Evolutionary conservation across 2,113 vertebrate genomes (phyloP).

Genomic region (Connochaetes taurinus): DNA sequence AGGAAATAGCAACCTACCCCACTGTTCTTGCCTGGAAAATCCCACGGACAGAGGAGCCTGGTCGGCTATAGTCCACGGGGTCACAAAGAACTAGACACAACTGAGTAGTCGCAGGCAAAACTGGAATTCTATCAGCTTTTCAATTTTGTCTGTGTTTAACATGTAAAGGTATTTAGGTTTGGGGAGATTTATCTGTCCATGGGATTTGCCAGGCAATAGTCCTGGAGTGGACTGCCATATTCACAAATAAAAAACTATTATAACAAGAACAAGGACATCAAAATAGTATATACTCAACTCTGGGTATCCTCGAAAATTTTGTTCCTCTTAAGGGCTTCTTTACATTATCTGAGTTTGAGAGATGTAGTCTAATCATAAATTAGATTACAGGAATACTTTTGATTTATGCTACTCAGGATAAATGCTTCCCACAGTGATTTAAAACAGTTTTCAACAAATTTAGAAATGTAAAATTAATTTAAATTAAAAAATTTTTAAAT

Average conservation of each 20-base stretch:
- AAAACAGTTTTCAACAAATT: background rate
- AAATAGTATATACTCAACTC: background rate
- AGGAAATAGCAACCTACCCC: background rate
- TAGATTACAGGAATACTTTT: background rate
- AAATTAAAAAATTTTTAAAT: background rate
- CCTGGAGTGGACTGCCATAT: background rate
- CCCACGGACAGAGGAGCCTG: background rate
- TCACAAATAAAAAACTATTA: background rate
- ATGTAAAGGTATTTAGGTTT: background rate
- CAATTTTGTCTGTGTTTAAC: background rate
- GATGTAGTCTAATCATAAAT: background rate
- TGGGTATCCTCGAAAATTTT: background rate
- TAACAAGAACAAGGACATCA: background rate
- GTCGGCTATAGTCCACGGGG: background rate
- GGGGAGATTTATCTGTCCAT: background rate
- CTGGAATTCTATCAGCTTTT: background rate
- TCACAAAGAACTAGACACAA: background rate
- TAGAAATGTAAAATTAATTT: background rate
- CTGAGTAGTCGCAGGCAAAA: background rate
- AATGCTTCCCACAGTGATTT: background rate
- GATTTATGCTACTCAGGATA: background rate
- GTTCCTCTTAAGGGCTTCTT: background rate
- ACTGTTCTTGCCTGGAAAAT: background rate
- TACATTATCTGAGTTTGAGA: background rate
- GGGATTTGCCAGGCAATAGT: too few species aligned